These are phyloP conservation scores for Emmelina monodactyla DNA, from an alignment of 2,888 invertebrate species.

Conservation along the genomic window DNA sequence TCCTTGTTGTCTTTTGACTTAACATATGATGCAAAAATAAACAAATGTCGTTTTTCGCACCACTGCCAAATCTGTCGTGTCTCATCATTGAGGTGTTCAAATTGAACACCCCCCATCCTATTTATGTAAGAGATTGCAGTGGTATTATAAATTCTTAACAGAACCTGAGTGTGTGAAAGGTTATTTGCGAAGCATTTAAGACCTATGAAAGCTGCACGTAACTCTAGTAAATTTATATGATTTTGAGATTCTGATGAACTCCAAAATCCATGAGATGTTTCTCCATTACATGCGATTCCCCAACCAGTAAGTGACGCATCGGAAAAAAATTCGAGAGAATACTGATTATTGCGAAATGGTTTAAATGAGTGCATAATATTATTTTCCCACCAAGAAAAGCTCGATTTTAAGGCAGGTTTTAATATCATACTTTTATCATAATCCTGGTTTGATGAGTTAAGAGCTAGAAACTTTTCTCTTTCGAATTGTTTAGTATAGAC, in stretches of 20 bases:
- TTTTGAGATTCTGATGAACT: neutral
- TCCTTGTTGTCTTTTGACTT: neutral
- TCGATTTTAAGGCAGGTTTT: neutral
- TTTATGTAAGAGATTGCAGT: neutral
- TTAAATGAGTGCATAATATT: neutral
- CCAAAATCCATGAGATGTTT: neutral
- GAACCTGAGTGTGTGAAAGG: neutral
- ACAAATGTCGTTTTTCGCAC: neutral
- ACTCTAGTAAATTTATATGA: neutral
- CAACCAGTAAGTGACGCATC: neutral
- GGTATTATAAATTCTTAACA: neutral
- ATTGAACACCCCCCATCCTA: too few species aligned
- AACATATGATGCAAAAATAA: conserved; percentile 2
- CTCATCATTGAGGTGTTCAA: neutral
- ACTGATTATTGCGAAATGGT: neutral
- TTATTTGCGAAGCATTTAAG: neutral
- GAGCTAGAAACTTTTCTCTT: conserved; percentile 1
- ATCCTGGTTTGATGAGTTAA: neutral
- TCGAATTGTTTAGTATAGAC: conserved; percentile 6
- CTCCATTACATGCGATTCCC: neutral
- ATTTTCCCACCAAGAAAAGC: neutral
- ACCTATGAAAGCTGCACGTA: neutral
- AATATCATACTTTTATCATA: neutral
- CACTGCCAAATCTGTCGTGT: conserved; percentile 1
- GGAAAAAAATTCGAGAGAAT: neutral